These are phyloP conservation scores for Microplitis demolitor DNA, from an alignment of 1,140 invertebrate genomes.

Conservation along the genomic window DNA sequence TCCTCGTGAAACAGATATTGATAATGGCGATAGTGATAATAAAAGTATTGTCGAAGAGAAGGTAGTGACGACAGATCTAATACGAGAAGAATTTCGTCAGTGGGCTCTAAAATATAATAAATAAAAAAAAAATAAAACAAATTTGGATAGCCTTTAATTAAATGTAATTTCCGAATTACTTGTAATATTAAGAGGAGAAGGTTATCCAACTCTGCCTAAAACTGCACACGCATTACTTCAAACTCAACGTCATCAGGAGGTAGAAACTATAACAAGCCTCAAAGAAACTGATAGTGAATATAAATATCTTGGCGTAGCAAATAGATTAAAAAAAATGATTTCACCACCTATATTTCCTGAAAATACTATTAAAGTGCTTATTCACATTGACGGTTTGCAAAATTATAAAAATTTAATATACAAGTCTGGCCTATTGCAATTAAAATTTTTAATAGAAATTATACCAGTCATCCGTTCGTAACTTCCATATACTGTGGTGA, in stretches of 20 bases:
- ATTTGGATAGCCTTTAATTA: constrained; percentile 3
- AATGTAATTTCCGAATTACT: constrained; percentile 24
- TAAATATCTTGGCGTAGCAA: constrained; percentile 23
- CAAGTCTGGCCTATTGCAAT: constrained; percentile 24
- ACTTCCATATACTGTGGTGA: constrained; percentile 30
- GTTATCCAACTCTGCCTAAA: constrained; percentile 24
- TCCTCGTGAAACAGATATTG: not conserved
- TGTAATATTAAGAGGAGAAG: constrained; percentile 12
- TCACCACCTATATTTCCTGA: constrained; percentile 17
- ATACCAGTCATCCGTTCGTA: constrained; percentile 21
- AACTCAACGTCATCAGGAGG: constrained; percentile 4
- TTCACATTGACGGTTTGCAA: constrained; percentile 27
- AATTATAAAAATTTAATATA: constrained; percentile 23
- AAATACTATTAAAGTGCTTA: constrained; percentile 18
- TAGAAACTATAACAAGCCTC: constrained; percentile 7
- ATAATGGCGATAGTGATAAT: not conserved
- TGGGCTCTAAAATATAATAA: constrained; percentile 27
- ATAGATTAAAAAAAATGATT: constrained; percentile 22
- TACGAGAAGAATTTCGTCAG: constrained; percentile 20
- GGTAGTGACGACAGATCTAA: not conserved
- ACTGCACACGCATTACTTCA: constrained; percentile 19
- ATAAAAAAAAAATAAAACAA: too few relatives aligned
- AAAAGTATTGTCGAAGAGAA: not conserved
- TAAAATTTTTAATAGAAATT: constrained; percentile 23
- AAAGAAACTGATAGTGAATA: constrained; percentile 15